These are phyloP conservation scores for Allenopithecus nigroviridis DNA, from an alignment of 2,797 vertebrate genomes.

Conservation along the genomic window DNA sequence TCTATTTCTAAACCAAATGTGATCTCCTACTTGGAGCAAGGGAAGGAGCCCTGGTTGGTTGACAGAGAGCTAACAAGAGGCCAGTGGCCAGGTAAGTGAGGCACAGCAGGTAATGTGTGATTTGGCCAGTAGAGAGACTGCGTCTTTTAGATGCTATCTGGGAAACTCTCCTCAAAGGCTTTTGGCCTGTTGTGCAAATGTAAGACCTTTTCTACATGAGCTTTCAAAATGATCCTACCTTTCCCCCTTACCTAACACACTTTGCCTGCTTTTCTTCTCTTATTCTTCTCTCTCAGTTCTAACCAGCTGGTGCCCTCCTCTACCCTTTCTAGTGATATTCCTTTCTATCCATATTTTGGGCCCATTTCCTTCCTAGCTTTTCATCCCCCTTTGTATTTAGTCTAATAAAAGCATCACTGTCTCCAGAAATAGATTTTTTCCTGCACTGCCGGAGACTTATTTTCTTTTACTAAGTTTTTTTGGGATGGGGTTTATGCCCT, in stretches of 20 bases:
- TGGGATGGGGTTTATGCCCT: neutral
- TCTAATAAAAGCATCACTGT: conserved; percentile 12
- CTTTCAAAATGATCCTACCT: neutral
- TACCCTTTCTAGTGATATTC: neutral
- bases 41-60: conserved; percentile 71
- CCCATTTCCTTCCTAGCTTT: neutral
- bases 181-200: neutral
- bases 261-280: neutral
- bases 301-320: neutral
- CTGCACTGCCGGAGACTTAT: neutral
- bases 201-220: neutral
- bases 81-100: conserved; percentile 72
- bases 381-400: conserved; percentile 36
- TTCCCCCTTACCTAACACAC: neutral
- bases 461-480: neutral
- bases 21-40: conserved; percentile 74
- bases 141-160: neutral
- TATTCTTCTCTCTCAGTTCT: neutral
- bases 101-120: neutral
- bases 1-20: conserved; percentile 74
- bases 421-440: neutral
- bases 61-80: conserved; percentile 50
- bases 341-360: neutral
- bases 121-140: neutral
- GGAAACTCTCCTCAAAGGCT: neutral